phyloP scores from a whole-genome alignment of 1,140 invertebrate genomes.

The Pseudomyrmex gracilis region DNA sequence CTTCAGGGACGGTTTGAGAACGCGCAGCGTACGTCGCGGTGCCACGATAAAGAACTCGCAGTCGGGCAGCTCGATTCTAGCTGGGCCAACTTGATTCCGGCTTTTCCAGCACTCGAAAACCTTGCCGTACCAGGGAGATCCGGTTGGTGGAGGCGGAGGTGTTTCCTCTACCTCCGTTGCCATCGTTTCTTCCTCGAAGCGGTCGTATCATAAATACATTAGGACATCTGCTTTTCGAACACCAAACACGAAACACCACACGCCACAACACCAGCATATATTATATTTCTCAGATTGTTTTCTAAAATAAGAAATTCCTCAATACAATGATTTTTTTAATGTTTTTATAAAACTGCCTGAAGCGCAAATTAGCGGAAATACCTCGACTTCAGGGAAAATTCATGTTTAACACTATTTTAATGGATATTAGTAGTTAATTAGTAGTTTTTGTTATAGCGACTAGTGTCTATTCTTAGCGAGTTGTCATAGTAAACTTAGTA shows the following conservation, averaged over 20 bases:
- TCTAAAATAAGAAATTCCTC: constrained; percentile 11
- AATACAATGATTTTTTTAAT: too few species aligned
- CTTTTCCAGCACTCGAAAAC: constrained; percentile 78
- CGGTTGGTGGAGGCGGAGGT: constrained; percentile 20
- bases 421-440: neutral
- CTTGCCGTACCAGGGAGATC: constrained; percentile 78
- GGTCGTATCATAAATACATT: constrained; percentile 56
- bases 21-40: constrained; percentile 78
- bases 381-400: neutral
- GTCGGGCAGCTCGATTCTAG: constrained; percentile 77
- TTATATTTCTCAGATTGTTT: neutral
- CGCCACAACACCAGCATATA: neutral
- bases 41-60: constrained; percentile 82
- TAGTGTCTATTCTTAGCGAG: too few species aligned
- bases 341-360: neutral
- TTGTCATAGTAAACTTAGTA: too few species aligned
- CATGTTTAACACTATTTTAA: neutral
- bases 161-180: constrained; percentile 64
- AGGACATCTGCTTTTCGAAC: neutral
- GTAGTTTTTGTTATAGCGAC: neutral
- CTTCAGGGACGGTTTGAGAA: constrained; percentile 76
- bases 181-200: constrained; percentile 49
- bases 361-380: neutral
- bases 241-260: neutral
- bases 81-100: constrained; percentile 79